Conservation (phyloP, 2,888 invertebrate genomes). For the Fragum whitleyi region DNA sequence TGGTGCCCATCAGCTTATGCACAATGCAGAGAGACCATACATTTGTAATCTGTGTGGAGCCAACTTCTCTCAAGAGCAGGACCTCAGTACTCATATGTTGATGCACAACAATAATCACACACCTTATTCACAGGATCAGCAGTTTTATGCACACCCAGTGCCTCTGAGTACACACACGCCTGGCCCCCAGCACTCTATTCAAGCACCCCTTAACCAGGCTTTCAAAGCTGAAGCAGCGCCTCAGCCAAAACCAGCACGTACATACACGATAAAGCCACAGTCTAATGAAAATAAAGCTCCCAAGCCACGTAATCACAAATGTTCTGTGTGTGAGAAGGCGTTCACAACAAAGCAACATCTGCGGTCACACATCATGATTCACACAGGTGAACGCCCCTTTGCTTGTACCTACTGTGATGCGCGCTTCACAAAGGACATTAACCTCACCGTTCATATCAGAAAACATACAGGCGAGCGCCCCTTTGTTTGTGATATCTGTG, state of each 20-base stretch:
- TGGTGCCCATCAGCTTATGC: slow-evolving; percentile 19
- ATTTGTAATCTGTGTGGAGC: slow-evolving; percentile 22
- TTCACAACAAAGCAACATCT: slow-evolving; percentile 46
- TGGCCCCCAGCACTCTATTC: background rate
- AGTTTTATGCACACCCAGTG: slow-evolving; percentile 1
- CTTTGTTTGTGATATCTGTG: slow-evolving; percentile 13
- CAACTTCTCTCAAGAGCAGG: slow-evolving; percentile 20
- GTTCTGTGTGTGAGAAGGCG: slow-evolving; percentile 39
- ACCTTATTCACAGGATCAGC: slow-evolving; percentile 16
- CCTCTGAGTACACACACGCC: background rate
- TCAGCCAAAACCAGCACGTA: background rate
- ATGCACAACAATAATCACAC: slow-evolving; percentile 12
- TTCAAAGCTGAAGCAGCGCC: background rate
- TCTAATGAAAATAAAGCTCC: background rate
- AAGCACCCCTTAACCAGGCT: background rate
- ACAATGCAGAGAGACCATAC: slow-evolving; percentile 6
- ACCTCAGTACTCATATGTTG: slow-evolving; percentile 22
- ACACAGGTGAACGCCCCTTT: slow-evolving; percentile 41
- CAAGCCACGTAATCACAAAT: slow-evolving; percentile 25
- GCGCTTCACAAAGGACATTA: slow-evolving; percentile 30
- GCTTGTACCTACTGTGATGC: slow-evolving; percentile 41
- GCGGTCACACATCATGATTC: slow-evolving; percentile 42
- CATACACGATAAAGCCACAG: background rate
- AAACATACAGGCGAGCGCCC: slow-evolving; percentile 15
- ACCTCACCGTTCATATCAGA: slow-evolving; percentile 25